Base-by-base conservation (phyloP, 2,113 vertebrate genomes). In the Notechis scutatus region DNA sequence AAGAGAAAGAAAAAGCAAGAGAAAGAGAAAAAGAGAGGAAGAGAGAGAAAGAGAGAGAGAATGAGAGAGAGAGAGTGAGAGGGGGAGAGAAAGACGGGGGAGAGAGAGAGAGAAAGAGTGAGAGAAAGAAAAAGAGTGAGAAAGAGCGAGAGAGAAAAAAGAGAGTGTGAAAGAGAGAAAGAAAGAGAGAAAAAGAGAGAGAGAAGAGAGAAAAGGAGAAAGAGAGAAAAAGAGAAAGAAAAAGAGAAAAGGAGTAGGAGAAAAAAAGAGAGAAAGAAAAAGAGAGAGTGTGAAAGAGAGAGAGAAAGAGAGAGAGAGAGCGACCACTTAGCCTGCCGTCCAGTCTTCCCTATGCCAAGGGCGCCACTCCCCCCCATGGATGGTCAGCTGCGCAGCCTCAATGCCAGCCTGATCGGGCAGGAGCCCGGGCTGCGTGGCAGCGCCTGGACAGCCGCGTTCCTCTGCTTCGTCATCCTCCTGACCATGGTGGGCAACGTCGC, bases 391-490 rank as follows among this genome's bases (percentile, higher is more conserved):
- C 94, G 95, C 7, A 8, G 94, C 85, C 15, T 5, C 94, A 97
- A 97, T 0, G 90, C 93, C 95, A 97, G 92, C 95, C 94, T 90
- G 0, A 34, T 91, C 64, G 93, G 95, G 29, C 96, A 95, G 90
- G 91, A 55, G 59, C 93, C 96, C 0, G 42, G 54, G n/a, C 93
- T 97, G 0, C 95, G 94, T 85, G 98, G 97, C 11, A 98, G 98
- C 94, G 98, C 97, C 55, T 99, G 99, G 96, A 97, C 98, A 4
- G 98, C 99, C 0, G 97, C 98, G 7, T 98, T 98, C 94, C 97
- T 99, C 94, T 98, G 98, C 11, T 96, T 98, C 94, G 98, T 99
- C 97, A 98, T 99, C 96, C 95, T 98, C 23, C 96, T 99, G 97
- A 99, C 99, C 0, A 91, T 98, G 0, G 97, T 96, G 0, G 99